phyloP scores from a whole-genome alignment of 2,888 invertebrate genomes.

The Drosophila seclusa region DNA sequence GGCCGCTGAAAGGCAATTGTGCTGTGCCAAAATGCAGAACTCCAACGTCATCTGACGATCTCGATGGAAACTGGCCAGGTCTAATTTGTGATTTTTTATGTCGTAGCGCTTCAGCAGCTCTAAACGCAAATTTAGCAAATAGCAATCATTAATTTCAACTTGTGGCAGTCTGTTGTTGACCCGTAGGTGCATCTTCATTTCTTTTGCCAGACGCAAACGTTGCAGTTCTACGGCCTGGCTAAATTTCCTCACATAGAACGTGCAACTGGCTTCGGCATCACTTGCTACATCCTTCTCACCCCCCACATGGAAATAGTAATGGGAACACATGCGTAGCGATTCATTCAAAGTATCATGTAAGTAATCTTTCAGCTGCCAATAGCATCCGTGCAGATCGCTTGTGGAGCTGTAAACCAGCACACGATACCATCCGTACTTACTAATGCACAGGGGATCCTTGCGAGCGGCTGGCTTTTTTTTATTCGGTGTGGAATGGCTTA shows the following conservation, averaged over 20 bases:
- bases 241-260: constrained; percentile 15
- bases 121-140: background rate
- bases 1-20: constrained; percentile 4
- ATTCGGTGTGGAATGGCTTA: background rate
- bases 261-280: background rate
- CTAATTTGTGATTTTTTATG: background rate
- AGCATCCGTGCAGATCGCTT: background rate
- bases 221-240: background rate
- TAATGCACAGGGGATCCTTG: background rate
- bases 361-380: background rate
- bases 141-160: background rate
- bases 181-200: background rate
- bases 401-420: background rate
- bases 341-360: background rate
- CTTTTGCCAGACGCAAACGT: background rate
- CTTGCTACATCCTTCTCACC: background rate
- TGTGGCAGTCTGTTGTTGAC: background rate
- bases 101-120: background rate
- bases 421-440: constrained; percentile 5
- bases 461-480: background rate
- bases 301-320: constrained; percentile 6
- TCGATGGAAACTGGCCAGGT: constrained; percentile 1
- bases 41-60: background rate
- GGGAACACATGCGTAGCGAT: background rate
- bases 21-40: constrained; percentile 2